Conservation (phyloP, 2,888 invertebrate genomes). For the Thymelicus sylvestris region DNA sequence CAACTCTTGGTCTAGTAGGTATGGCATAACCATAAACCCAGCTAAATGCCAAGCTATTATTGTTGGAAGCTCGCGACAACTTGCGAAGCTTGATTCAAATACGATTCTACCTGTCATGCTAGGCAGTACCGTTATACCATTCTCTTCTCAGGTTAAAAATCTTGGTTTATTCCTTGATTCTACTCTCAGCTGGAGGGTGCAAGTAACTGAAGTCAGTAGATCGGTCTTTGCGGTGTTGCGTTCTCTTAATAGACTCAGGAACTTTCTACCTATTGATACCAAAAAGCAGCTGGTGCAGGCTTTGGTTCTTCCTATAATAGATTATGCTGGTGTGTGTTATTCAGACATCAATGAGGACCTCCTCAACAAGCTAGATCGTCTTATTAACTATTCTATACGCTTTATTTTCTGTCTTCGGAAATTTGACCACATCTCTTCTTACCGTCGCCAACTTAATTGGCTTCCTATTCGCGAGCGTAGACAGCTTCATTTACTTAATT, state of each 20-base stretch:
- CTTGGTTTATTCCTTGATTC: not conserved
- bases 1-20: too few species aligned
- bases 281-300: not conserved
- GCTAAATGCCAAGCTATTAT: too few species aligned
- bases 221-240: conserved; percentile 3
- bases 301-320: not conserved
- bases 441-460: conserved; percentile 10
- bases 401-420: conserved; percentile 12
- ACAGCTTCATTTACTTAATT: not conserved
- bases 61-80: too few species aligned
- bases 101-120: too few species aligned
- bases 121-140: too few species aligned
- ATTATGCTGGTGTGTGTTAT: conserved; percentile 5
- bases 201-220: not conserved
- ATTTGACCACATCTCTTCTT: conserved; percentile 1
- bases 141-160: too few species aligned
- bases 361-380: not conserved
- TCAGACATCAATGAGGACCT: not conserved
- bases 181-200: not conserved
- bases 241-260: not conserved
- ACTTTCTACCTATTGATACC: not conserved
- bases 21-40: too few species aligned
- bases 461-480: too few species aligned
- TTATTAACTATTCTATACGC: conserved; percentile 4
- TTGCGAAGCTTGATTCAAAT: too few species aligned